phyloP scores from a whole-genome alignment of 1,140 invertebrate species.

The Achatina immaculata region DNA sequence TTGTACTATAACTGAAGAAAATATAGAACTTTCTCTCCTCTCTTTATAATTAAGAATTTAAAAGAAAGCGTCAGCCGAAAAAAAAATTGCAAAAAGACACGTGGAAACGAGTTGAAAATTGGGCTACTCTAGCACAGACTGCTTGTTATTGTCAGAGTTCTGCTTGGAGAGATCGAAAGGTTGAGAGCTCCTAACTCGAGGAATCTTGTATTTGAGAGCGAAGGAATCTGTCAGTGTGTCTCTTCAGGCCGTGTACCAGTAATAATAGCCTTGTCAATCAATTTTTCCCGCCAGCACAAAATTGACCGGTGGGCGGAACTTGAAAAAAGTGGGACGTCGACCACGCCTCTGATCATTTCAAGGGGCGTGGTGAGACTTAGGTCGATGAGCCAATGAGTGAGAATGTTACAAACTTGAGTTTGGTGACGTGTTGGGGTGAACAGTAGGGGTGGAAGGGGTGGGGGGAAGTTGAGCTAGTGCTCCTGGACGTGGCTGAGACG shows the following conservation, averaged over 20 bases:
- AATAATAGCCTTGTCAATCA: background rate
- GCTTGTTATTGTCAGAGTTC: background rate
- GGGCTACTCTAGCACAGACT: background rate
- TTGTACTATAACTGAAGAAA: too few relatives aligned
- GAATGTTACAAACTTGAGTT: background rate
- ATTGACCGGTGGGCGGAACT: conserved; percentile 2
- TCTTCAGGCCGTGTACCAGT: background rate
- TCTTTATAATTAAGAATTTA: too few relatives aligned
- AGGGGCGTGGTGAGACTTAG: background rate
- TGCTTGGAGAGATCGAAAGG: background rate
- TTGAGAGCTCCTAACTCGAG: background rate
- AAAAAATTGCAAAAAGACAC: too few relatives aligned
- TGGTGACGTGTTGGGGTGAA: too few relatives aligned
- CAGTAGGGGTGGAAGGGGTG: background rate
- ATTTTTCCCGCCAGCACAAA: background rate
- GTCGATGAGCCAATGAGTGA: background rate
- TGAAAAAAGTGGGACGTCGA: background rate
- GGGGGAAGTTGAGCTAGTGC: background rate
- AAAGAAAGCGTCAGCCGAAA: too few relatives aligned
- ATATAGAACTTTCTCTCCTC: too few relatives aligned
- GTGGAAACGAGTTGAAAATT: background rate
- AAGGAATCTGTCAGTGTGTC: background rate
- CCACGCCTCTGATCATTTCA: background rate
- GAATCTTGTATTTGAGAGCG: background rate
- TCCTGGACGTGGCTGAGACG: background rate